phyloP scores from a whole-genome alignment of 2,888 invertebrate genomes.

The Xestia sexstrigata region DNA sequence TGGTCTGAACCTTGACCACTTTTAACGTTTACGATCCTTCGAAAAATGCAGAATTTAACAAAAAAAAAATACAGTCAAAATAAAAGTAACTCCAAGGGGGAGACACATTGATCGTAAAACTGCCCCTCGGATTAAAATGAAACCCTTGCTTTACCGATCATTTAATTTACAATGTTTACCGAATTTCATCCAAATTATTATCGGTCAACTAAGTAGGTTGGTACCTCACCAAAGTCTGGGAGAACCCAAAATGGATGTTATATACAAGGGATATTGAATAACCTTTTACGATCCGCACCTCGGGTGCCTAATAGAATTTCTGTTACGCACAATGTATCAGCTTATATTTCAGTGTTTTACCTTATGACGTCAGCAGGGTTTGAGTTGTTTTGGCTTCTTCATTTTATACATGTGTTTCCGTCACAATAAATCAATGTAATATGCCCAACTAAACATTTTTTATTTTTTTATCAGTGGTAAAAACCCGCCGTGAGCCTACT shows the following conservation, averaged over 20 bases:
- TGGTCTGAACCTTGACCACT: neutral
- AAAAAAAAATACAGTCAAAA: neutral
- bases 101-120: neutral
- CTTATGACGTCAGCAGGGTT: neutral
- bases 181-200: constrained; percentile 26
- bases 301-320: constrained; percentile 48
- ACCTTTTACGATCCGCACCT: constrained; percentile 45
- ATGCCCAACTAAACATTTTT: too few species aligned
- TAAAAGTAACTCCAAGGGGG: neutral
- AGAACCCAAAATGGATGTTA: constrained; percentile 18
- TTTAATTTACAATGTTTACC: constrained; percentile 16
- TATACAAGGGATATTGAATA: constrained; percentile 47
- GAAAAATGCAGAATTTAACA: neutral
- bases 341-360: constrained; percentile 28
- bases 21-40: neutral
- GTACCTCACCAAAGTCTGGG: constrained; percentile 11
- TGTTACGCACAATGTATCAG: constrained; percentile 34
- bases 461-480: too few species aligned
- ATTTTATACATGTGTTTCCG: neutral
- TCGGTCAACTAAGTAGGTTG: neutral
- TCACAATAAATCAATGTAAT: neutral
- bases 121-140: neutral
- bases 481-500: too few species aligned
- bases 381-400: neutral
- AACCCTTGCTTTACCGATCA: neutral